These are phyloP conservation scores for Thunnus albacares DNA, from an alignment of 2,797 vertebrate genomes.

Conservation along the genomic window DNA sequence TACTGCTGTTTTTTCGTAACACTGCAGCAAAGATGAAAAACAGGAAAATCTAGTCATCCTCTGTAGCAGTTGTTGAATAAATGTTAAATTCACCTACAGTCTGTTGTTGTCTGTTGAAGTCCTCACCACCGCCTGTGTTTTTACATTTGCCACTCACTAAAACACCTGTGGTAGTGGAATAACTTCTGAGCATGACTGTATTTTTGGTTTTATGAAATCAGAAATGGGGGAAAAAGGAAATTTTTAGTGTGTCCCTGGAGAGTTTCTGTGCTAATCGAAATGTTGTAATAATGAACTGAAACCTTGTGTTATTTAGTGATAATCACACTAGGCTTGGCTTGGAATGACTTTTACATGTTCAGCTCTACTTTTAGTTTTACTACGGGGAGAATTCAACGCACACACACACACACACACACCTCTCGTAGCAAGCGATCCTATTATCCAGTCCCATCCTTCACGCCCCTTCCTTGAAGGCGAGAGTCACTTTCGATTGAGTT, in stretches of 20 bases:
- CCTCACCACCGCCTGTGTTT: slow-evolving; percentile 22
- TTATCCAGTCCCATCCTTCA: slow-evolving; percentile 53
- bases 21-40: slow-evolving; percentile 16
- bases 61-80: slow-evolving; percentile 14
- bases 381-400: slow-evolving; percentile 2
- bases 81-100: slow-evolving; percentile 27
- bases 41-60: not conserved
- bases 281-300: slow-evolving; percentile 16
- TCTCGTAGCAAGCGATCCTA: slow-evolving; percentile 21
- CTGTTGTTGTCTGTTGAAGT: slow-evolving; percentile 33
- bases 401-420: not conserved
- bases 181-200: slow-evolving; percentile 17
- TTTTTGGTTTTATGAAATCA: slow-evolving; percentile 11
- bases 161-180: slow-evolving; percentile 8
- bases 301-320: slow-evolving; percentile 13
- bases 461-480: slow-evolving; percentile 36
- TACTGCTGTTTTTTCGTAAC: slow-evolving; percentile 9
- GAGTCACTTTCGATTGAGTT: slow-evolving; percentile 54
- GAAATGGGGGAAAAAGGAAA: not conserved
- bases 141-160: slow-evolving; percentile 5
- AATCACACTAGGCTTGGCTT: not conserved
- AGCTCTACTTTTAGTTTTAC: slow-evolving; percentile 30
- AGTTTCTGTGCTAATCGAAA: slow-evolving; percentile 10
- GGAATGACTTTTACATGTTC: slow-evolving; percentile 8
- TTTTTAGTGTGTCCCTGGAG: not conserved